Base-by-base conservation (phyloP, 2,888 invertebrate genomes). In the Meganola albula region DNA sequence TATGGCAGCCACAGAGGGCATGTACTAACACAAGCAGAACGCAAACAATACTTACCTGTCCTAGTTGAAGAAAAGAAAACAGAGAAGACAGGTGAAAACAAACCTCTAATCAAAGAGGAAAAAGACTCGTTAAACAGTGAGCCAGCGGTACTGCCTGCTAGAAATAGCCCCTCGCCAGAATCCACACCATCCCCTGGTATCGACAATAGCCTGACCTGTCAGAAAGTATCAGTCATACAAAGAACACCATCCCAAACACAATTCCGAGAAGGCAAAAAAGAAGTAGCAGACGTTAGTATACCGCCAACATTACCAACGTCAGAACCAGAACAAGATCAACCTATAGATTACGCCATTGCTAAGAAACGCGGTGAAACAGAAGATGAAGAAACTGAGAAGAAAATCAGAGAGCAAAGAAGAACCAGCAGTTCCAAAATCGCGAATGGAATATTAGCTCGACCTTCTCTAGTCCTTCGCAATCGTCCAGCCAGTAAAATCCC, bases 311-410 rank as follows among this genome's bases (percentile, higher is more conserved):
- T 87, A 40, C 83, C 87, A 4, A 50, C 83, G 24, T 44, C 83
- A 38, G 91, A 91, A 55, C 92, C 92, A 0, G 92, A 91, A 67
- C 92, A 94, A 75, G 95, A 95, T 40, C 95, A 95, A 56, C 95
- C 95, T 0, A 95, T 95, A 40, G 95, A 95, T 66, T 95, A 95
- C 68, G 95, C 91, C 61, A 93, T 95, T 48, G 95, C 95, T 12
- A 94, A 94, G 70, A 90, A 93, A 58, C 88, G 90, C 40, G 91
- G 91, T 4, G 90, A 90, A 63, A 77, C 84, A 6, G 90, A 90
- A 64, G 90, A 90, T 50, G 91, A 91, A 59, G 90, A 90, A 66
- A 90, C 89, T 40, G 93, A 89, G 77, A 90, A 88, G 53, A 89
- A 90, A 63, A 87, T 90, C 11, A 85, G 91, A 46, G 92, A 92